A percentile compares a stretch with the other conserved stretches of the same genome.
phyloP scores from a whole-genome alignment of 2,797 vertebrate genomes.

The Chrysolophus pictus region DNA sequence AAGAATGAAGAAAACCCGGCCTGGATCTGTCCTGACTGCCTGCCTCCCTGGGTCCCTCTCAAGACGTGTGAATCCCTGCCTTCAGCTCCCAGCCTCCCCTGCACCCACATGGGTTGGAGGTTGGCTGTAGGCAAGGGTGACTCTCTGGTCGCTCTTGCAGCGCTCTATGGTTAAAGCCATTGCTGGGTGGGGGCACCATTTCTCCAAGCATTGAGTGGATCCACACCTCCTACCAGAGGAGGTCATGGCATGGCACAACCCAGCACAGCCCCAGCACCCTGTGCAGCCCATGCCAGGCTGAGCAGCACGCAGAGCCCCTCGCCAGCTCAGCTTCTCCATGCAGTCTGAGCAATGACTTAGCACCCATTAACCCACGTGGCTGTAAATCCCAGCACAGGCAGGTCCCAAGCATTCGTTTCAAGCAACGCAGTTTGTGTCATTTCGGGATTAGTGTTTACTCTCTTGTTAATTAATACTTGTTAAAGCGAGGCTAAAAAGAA shows the following conservation, averaged over 20 bases:
- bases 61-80: neutral
- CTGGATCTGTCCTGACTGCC: neutral
- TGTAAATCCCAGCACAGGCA: constrained; percentile 45
- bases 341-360: constrained; percentile 29
- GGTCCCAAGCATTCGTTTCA: constrained; percentile 35
- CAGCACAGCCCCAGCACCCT: neutral
- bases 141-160: neutral
- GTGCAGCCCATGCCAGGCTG: neutral
- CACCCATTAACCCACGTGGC: constrained; percentile 23
- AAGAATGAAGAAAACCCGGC: constrained; percentile 40
- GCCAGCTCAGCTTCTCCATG: neutral
- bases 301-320: too few relatives aligned
- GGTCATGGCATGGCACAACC: neutral
- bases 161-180: neutral
- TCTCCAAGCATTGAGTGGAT: neutral
- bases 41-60: neutral
- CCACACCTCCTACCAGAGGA: neutral
- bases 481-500: constrained; percentile 56
- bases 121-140: neutral
- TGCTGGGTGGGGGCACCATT: neutral
- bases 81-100: neutral
- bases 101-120: neutral
- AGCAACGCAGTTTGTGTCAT: constrained; percentile 41
- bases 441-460: constrained; percentile 15
- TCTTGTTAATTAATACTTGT: constrained; percentile 65